These are phyloP conservation scores for Patiria miniata DNA, from an alignment of 35 echinoderm and acorn worm species.

Conservation along the genomic window DNA sequence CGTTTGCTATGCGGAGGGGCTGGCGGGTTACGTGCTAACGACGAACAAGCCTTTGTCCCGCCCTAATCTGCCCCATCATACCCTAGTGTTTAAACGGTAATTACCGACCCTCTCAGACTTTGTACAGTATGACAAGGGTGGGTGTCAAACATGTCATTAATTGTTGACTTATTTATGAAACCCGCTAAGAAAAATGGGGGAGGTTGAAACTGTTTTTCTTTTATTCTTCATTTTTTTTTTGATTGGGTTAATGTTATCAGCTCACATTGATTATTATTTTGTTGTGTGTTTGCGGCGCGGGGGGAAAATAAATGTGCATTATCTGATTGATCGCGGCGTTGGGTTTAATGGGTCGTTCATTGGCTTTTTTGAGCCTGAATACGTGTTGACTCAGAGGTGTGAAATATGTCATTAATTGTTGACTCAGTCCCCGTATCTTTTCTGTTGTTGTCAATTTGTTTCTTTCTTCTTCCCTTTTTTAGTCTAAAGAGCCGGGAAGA, in stretches of 20 bases:
- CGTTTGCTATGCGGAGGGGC: not conserved
- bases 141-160: conserved; percentile 19
- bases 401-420: conserved; percentile 14
- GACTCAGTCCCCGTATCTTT: not conserved
- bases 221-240: no score
- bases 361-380: not conserved
- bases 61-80: not conserved
- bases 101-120: conserved; percentile 17
- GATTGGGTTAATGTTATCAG: conserved; percentile 6
- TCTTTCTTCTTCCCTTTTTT: no score
- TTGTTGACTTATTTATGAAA: conserved; percentile 27
- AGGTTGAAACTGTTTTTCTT: no score
- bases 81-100: not conserved
- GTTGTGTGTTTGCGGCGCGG: not conserved
- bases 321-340: not conserved
- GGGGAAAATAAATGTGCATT: not conserved
- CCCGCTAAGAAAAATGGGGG: no score
- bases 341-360: conserved; percentile 21
- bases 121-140: conserved; percentile 8
- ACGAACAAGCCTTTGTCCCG: not conserved
- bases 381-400: conserved; percentile 7
- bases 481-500: not conserved
- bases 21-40: not conserved
- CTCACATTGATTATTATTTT: not conserved
- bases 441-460: not conserved